phyloP scores from a whole-genome alignment of 2,888 invertebrate genomes.

The Himalopsyche kuldschensis region DNA sequence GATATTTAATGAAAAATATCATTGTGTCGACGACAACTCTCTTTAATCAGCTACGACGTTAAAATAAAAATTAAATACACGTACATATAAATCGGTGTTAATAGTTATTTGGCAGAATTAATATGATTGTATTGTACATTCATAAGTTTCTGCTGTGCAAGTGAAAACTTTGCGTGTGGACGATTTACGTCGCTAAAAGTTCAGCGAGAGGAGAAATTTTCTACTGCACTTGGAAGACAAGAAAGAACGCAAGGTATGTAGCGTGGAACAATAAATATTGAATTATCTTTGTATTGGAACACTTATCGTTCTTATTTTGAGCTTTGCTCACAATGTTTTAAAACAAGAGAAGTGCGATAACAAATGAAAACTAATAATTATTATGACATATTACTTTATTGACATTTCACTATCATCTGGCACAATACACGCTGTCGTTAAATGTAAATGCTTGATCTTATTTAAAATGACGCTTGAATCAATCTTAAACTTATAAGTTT shows the following conservation, averaged over 20 bases:
- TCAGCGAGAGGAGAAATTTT: background rate
- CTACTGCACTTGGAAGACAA: background rate
- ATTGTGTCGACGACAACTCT: background rate
- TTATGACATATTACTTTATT: background rate
- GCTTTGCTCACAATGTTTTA: background rate
- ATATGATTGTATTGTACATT: background rate
- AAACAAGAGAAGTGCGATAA: background rate
- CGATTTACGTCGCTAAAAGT: background rate
- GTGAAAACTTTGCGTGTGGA: background rate
- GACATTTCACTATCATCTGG: background rate
- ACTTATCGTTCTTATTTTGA: background rate
- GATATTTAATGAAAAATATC: background rate
- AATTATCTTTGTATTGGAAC: background rate
- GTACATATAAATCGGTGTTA: background rate
- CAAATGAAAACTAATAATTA: background rate
- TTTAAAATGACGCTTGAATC: background rate
- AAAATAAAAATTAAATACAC: background rate
- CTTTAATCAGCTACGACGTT: background rate
- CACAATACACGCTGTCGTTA: background rate
- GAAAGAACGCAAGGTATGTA: background rate
- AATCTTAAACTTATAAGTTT: background rate
- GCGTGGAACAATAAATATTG: background rate
- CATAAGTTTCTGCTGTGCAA: background rate
- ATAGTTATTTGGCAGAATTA: background rate
- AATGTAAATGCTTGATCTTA: background rate